Conservation (phyloP, 2,113 vertebrate genomes). For the Calypte anna region DNA sequence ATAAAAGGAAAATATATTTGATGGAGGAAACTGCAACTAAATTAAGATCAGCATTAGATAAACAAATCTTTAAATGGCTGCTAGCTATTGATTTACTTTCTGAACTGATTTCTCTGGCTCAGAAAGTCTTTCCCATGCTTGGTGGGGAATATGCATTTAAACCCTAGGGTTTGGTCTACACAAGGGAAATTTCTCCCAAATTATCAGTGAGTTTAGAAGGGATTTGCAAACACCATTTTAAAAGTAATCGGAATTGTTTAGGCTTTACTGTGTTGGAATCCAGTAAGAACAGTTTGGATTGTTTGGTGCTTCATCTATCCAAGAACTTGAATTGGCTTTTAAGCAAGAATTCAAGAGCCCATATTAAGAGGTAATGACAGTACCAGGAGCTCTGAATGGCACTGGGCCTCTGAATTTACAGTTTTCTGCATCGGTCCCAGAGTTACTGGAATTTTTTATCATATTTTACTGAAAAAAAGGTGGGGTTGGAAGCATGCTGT, state of each 20-base stretch:
- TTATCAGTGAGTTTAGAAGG: background rate
- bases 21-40: conserved; percentile 6
- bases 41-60: conserved; percentile 14
- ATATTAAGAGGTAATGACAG: background rate
- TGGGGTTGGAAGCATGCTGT: background rate
- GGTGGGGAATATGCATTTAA: background rate
- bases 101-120: conserved; percentile 16
- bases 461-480: background rate
- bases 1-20: background rate
- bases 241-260: background rate
- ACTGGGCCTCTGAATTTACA: background rate
- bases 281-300: background rate
- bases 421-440: background rate
- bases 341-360: background rate
- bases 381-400: background rate
- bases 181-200: background rate
- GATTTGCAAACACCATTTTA: background rate
- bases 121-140: background rate
- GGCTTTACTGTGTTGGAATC: background rate
- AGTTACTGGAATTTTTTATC: background rate
- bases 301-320: background rate
- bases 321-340: background rate
- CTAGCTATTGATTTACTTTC: conserved; percentile 41
- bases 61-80: background rate
- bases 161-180: background rate